Evolutionary conservation across 2,888 invertebrate species (phyloP).

Genomic region (Yponomeuta evonymella): DNA sequence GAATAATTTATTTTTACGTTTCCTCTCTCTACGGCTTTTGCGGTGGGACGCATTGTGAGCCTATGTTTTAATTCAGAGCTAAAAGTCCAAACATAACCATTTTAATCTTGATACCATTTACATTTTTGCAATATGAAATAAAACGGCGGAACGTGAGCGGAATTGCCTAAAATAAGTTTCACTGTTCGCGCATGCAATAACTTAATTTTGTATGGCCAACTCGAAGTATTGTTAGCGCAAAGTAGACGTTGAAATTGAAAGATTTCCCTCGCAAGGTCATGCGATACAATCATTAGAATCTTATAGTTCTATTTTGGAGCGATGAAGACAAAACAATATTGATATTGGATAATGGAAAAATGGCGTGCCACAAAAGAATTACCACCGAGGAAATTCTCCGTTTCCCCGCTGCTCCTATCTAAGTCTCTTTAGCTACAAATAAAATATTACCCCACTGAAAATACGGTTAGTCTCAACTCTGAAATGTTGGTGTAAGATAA

Average conservation of each 20-base stretch:
- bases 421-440: conserved; percentile 14
- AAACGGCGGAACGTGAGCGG: background rate
- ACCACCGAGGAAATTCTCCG: conserved; percentile 60
- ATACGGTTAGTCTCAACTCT: background rate
- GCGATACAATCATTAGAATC: conserved; percentile 61
- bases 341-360: conserved; percentile 72
- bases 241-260: background rate
- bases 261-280: conserved; percentile 10
- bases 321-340: conserved; percentile 72
- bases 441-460: conserved; percentile 4
- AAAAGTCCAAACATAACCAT: background rate
- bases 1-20: conserved; percentile 4
- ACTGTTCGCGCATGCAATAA: background rate
- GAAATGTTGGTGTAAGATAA: conserved; percentile 3
- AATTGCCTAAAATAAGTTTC: background rate
- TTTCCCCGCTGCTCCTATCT: conserved; percentile 43
- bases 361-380: conserved; percentile 65
- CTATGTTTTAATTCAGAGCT: background rate
- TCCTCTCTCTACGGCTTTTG: background rate
- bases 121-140: background rate
- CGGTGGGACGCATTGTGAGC: conserved; percentile 1
- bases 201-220: background rate
- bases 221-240: background rate
- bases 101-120: background rate
- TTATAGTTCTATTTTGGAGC: conserved; percentile 53